Percentiles rank a stretch among this genome's conserved stretches.
Conservation (phyloP, 2,888 invertebrate species). For the Auanema sp. region DNA sequence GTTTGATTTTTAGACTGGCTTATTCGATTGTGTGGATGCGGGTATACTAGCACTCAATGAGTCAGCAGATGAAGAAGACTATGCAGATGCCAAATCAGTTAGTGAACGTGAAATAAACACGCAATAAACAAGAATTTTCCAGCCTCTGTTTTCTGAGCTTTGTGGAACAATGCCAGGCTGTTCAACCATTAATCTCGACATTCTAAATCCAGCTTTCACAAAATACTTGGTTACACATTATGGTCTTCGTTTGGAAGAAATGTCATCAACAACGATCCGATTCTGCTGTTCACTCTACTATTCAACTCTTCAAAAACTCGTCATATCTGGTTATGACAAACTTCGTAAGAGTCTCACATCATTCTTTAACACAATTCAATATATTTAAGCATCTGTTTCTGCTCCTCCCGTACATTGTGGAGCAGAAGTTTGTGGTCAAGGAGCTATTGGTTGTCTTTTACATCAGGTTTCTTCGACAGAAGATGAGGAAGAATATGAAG, state of each 20-base stretch:
- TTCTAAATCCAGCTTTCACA: conserved; percentile 34
- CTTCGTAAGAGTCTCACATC: conserved; percentile 22
- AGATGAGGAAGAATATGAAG: conserved; percentile 30
- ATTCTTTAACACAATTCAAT: too few relatives aligned
- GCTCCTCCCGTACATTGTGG: conserved; percentile 37
- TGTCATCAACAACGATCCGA: conserved; percentile 23
- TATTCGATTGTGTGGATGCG: conserved; percentile 44
- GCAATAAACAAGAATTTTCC: conserved; percentile 12
- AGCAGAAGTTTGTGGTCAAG: conserved; percentile 27
- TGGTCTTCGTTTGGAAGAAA: conserved; percentile 31
- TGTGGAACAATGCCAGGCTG: conserved; percentile 41
- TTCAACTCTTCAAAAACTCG: conserved; percentile 38
- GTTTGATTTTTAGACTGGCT: conserved; percentile 26
- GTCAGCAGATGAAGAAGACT: conserved; percentile 27
- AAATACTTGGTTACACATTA: conserved; percentile 37
- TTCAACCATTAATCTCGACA: conserved; percentile 24
- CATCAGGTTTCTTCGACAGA: conserved; percentile 29
- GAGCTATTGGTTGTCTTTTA: conserved; percentile 43
- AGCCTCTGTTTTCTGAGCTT: conserved; percentile 31
- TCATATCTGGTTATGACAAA: conserved; percentile 29
- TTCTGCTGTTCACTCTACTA: conserved; percentile 46
- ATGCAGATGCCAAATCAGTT: conserved; percentile 5
- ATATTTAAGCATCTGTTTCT: conserved; percentile 27
- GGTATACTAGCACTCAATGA: conserved; percentile 33
- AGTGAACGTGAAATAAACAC: too few relatives aligned